Evolutionary conservation across 2,797 vertebrate species (phyloP).

Genomic region (Sebastes elongatus): DNA sequence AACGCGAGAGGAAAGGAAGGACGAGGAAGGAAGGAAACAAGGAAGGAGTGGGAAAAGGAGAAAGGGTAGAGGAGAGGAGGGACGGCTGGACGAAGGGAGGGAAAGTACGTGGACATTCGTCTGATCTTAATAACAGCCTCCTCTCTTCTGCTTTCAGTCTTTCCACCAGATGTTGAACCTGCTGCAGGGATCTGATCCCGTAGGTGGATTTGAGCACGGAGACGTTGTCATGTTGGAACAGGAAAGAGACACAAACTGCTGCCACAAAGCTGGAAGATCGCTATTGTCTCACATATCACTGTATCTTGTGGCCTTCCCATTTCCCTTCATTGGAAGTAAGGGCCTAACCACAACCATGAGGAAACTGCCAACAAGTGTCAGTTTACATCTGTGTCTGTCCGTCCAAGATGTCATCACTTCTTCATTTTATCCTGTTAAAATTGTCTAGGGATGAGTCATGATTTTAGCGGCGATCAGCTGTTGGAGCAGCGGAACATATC

Average conservation of each 20-base stretch:
- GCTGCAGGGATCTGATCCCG: too few species aligned
- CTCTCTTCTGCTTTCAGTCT: background rate
- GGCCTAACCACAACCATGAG: background rate
- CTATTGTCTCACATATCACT: background rate
- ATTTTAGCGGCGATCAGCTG: too few species aligned
- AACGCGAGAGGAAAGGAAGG: slow-evolving; percentile 31
- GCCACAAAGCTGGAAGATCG: background rate
- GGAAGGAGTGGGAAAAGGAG: background rate
- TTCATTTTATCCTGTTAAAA: too few species aligned
- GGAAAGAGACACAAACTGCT: background rate
- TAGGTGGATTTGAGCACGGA: too few species aligned
- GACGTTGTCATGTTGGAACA: background rate
- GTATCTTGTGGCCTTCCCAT: background rate
- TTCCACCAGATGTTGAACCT: too few species aligned
- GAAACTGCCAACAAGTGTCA: too few species aligned
- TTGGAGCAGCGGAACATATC: too few species aligned
- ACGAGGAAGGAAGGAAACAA: slow-evolving; percentile 27
- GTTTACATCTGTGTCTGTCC: too few species aligned
- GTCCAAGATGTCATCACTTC: too few species aligned
- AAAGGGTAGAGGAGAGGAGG: background rate
- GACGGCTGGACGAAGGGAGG: background rate
- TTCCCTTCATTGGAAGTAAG: background rate
- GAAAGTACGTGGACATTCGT: background rate
- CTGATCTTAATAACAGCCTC: background rate
- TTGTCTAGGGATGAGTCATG: too few species aligned